phyloP scores from a whole-genome alignment of 92 coral and sea anemone species.

The Desmophyllum pertusum region DNA sequence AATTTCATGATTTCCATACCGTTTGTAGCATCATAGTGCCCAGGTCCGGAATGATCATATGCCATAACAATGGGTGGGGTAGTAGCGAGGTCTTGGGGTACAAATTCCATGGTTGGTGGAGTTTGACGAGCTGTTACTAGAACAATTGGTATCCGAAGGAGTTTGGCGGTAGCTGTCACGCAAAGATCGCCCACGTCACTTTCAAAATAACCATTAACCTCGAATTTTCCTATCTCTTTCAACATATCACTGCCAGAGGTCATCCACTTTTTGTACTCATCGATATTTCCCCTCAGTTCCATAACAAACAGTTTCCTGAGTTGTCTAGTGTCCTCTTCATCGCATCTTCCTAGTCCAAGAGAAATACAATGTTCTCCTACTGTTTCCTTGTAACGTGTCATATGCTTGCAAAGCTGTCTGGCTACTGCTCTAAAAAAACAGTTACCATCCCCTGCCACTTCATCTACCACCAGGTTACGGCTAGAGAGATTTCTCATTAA shows the following conservation, averaged over 20 bases:
- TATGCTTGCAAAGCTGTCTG: constrained; percentile 28
- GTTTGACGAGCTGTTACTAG: constrained; percentile 63
- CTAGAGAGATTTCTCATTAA: constrained; percentile 58
- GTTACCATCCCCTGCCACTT: constrained; percentile 63
- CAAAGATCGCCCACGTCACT: constrained; percentile 74
- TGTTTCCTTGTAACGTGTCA: constrained; percentile 16
- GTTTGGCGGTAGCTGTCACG: constrained; percentile 61
- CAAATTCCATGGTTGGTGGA: constrained; percentile 68
- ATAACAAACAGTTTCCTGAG: constrained; percentile 23
- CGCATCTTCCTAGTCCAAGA: constrained; percentile 46
- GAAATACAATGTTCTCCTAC: constrained; percentile 7
- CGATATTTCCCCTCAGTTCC: constrained; percentile 49
- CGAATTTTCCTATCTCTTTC: constrained; percentile 62
- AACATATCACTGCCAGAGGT: constrained; percentile 38
- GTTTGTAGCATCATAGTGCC: constrained; percentile 77
- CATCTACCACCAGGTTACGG: constrained; percentile 58
- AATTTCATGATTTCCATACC: too few relatives aligned
- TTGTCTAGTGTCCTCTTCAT: constrained; percentile 53
- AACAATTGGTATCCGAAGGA: constrained; percentile 70
- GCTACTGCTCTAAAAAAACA: constrained; percentile 65
- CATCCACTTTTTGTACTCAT: constrained; percentile 71
- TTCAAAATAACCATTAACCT: constrained; percentile 63
- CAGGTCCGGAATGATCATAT: constrained; percentile 72
- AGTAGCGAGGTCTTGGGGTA: constrained; percentile 57
- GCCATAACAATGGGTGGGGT: constrained; percentile 72